Base-by-base conservation (phyloP, 1,140 invertebrate species). In the Ylistrum balloti region DNA sequence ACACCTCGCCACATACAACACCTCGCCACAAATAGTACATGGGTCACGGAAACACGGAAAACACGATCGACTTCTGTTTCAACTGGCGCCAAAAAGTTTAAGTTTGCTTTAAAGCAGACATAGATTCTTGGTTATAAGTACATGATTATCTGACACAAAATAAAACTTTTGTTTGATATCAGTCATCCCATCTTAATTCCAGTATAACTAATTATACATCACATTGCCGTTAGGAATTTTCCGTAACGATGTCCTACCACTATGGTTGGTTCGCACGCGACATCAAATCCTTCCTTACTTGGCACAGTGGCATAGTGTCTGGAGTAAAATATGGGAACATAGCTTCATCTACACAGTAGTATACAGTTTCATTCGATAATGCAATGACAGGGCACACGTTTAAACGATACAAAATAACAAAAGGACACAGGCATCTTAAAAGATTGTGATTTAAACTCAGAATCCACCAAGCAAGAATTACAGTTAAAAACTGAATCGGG, bases 101-200 rank as follows among this genome's bases (percentile, higher is more conserved):
- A 74, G 56, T 3, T 74, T 74, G n/a, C 56, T 74, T 74, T 28
- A 5, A 74, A 28, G 56, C 56, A 28, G 56, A 74, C 56, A 11
- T 28, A 74, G 1, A 74, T 74, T 74, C 56, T 11, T 74, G 22
- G 56, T 74, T 74, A n/a, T 74, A 74, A 74, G 56, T 74, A 74
- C 56, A 74, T 11, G 56, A 74, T 74, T 74, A 74, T 74, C 56
- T 74, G 22, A n/a, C 56, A 74, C 56, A 74, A 74, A 74, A 74
- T 74, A 74, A 74, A n/a, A 17, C n/a, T 22, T 74, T 74, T 74
- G 56, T 74, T 74, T 74, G 11, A 74, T 74, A 74, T 74, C 56
- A 74, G 56, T 28, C 15, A 74, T 74, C 56, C n/a, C n/a, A 74
- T 74, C 56, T 74, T 74, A 74, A 74, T 74, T 74, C 56, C n/a